Conservation (phyloP, 2,113 vertebrate species). For the Cynoglossus semilaevis region DNA sequence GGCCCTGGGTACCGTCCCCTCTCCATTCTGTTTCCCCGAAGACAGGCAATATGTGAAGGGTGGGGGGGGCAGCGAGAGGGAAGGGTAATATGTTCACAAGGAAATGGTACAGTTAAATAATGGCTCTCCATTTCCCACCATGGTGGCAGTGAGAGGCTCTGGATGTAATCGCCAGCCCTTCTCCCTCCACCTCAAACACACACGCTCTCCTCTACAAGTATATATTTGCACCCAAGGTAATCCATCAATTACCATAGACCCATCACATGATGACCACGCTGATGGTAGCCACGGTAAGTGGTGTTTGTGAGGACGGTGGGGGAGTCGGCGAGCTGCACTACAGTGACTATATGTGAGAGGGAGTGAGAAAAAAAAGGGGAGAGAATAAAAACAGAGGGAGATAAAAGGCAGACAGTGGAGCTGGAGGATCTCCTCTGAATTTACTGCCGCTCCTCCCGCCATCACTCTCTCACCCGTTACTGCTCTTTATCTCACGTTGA, state of each 20-base stretch:
- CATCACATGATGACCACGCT: conserved; percentile 78
- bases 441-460: conserved; percentile 31
- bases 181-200: conserved; percentile 70
- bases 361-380: conserved; percentile 8
- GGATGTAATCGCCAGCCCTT: conserved; percentile 59
- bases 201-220: conserved; percentile 73
- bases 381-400: conserved; percentile 23
- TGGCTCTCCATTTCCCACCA: conserved; percentile 74
- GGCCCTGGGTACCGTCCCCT: conserved; percentile 55
- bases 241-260: conserved; percentile 81
- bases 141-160: conserved; percentile 64
- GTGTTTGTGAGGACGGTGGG: conserved; percentile 20
- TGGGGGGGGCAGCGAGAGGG: conserved; percentile 57
- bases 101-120: conserved; percentile 83
- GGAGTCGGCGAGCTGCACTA: conserved; percentile 12
- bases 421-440: conserved; percentile 46
- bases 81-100: conserved; percentile 76
- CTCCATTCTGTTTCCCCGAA: conserved; percentile 71
- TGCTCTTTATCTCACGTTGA: conserved; percentile 19
- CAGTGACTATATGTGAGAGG: conserved; percentile 33
- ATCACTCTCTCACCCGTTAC: conserved; percentile 38
- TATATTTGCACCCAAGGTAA: conserved; percentile 80
- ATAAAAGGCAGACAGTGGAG: conserved; percentile 44
- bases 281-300: conserved; percentile 66
- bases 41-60: conserved; percentile 75